Percentiles rank a stretch among this genome's conserved stretches.
phyloP scores from a whole-genome alignment of 2,888 invertebrate genomes.

The Ceramica pisi region DNA sequence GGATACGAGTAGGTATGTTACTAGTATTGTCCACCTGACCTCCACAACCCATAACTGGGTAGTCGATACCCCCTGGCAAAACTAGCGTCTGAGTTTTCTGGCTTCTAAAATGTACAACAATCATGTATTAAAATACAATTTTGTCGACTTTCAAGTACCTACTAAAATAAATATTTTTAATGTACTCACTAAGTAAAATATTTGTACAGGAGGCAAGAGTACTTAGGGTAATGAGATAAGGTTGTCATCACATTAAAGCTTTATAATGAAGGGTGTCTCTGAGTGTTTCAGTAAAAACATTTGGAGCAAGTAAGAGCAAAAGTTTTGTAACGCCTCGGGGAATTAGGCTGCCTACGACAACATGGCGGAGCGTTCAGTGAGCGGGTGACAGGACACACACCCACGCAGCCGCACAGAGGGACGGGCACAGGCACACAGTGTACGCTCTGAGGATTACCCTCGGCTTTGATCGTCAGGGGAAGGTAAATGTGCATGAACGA shows the following conservation, averaged over 20 bases:
- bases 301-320: constrained; percentile 13
- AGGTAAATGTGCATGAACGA: constrained; percentile 4
- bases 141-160: neutral
- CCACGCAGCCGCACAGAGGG: neutral
- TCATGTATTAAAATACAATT: neutral
- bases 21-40: no score
- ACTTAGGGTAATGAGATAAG: constrained; percentile 9
- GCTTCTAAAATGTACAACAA: neutral
- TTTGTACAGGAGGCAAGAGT: neutral
- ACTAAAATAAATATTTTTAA: neutral
- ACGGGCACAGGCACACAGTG: neutral
- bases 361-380: constrained; percentile 6
- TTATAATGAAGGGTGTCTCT: neutral
- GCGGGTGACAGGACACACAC: neutral
- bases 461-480: neutral
- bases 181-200: neutral
- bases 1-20: no score
- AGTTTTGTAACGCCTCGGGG: constrained; percentile 31
- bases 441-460: neutral
- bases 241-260: constrained; percentile 16
- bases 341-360: constrained; percentile 10
- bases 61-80: no score
- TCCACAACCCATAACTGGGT: no score
- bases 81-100: no score
- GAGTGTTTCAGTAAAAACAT: constrained; percentile 30